Evolutionary conservation across 2,888 invertebrate genomes (phyloP).

Genomic region (Arenicola marina): DNA sequence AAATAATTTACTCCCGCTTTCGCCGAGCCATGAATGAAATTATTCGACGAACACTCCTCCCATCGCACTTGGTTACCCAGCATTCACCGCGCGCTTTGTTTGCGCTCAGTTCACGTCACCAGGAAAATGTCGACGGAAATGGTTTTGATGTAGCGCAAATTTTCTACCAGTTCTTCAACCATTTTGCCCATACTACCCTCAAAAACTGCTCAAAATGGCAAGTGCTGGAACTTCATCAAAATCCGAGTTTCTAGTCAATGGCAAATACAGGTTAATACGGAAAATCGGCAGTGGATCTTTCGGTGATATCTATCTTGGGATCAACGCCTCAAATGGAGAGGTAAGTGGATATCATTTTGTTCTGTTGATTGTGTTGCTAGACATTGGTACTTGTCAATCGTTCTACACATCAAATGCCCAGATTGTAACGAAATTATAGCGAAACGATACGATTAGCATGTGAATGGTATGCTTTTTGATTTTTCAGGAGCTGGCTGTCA

Average conservation of each 20-base stretch:
- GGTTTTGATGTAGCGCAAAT: neutral
- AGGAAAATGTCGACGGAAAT: neutral
- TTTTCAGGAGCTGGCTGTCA: constrained; percentile 66
- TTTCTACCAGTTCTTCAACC: neutral
- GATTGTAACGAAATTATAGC: no score
- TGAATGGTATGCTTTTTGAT: no score
- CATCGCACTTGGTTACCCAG: neutral
- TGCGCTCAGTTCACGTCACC: neutral
- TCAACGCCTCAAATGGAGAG: constrained; percentile 58
- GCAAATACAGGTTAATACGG: constrained; percentile 58
- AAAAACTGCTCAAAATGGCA: neutral
- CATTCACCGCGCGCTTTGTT: neutral
- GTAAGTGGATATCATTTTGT: no score
- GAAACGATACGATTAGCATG: no score
- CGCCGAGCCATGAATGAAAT: no score
- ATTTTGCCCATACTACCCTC: neutral
- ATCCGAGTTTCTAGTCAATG: constrained; percentile 57
- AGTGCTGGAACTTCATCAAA: constrained; percentile 37
- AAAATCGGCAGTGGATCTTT: constrained; percentile 62
- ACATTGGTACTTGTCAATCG: no score
- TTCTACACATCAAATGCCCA: no score
- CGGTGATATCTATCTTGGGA: constrained; percentile 60
- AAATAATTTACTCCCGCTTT: no score
- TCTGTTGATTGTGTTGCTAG: no score
- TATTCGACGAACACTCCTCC: neutral